A percentile compares a stretch with the other conserved stretches of the same genome.
Evolutionary conservation across 2,888 invertebrate species (phyloP).

Genomic region (Euphydryas editha): DNA sequence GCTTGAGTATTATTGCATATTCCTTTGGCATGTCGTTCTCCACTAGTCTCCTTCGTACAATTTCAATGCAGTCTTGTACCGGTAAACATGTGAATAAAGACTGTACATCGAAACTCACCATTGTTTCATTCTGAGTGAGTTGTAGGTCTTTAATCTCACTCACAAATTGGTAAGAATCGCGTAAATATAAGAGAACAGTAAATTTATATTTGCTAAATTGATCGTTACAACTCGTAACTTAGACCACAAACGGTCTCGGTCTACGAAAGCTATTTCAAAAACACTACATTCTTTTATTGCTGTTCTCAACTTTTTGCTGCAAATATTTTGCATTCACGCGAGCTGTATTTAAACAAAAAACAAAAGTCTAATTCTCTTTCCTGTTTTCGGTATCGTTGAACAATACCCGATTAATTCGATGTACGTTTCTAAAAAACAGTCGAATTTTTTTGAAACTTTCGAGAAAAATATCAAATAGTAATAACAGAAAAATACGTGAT

Average conservation of each 20-base stretch:
- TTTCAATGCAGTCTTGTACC: too few species aligned
- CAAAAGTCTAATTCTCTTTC: constrained; percentile 18
- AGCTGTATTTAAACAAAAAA: constrained; percentile 34
- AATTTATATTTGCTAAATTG: not conserved
- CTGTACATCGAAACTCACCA: too few species aligned
- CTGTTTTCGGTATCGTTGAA: constrained; percentile 12
- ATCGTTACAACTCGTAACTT: constrained; percentile 37
- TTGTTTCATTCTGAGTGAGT: too few species aligned
- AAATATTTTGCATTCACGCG: constrained; percentile 40
- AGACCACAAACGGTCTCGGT: constrained; percentile 40
- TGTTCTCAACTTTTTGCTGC: constrained; percentile 50
- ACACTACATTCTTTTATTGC: constrained; percentile 54
- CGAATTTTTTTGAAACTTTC: not conserved
- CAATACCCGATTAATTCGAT: not conserved
- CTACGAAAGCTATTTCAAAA: constrained; percentile 49
- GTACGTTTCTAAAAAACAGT: not conserved
- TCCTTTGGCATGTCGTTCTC: too few species aligned
- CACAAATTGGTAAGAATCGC: too few species aligned
- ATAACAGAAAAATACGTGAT: not conserved
- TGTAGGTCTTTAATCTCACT: too few species aligned
- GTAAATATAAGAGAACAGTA: too few species aligned
- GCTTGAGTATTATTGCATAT: too few species aligned
- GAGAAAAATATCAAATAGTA: too few species aligned
- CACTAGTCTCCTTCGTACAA: too few species aligned
- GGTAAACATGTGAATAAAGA: too few species aligned